Evolutionary conservation across 2,113 vertebrate species (phyloP), one percentile per base, ranked within the genome.

Genomic region (Microtus montanus): DNA sequence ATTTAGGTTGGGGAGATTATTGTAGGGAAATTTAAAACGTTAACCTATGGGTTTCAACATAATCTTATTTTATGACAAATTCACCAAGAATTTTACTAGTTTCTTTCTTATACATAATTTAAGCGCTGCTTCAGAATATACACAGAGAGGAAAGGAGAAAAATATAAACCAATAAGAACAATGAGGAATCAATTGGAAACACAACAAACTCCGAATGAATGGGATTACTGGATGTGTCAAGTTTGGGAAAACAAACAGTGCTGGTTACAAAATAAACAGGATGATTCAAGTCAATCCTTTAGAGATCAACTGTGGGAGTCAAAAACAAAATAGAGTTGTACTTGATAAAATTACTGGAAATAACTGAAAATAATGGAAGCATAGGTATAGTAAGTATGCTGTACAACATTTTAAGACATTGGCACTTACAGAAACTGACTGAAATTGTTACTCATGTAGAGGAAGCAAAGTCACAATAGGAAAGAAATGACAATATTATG

Each of bases 91-190:
- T 0, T 52, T 79, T 90, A 73, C 61, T 15, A 20, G 30, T 89
- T 92, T 4, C 35, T 78, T 93, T 90, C 86, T 88, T 91, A 91
- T 83, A 70, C 71, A 73, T 79, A 93, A 75, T 82, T 96, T 94
- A 89, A 85, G 49, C 17, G 52, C 35, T 71, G 19, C 64, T 79
- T 96, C 3, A 74, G 9, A 71, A 86, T 64, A 88, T 68, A 93
- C 28, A 54, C 26, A 8, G 2, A 88, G 28, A 6, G 10, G 7
- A 52, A 33, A 91, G 83, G 33, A 91, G 14, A 84, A 78, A 89
- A 96, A 52, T 38, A 49, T 38, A 93, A 80, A 86, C 7, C 14
- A 95, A 74, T 58, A 84, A 33, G 49, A 92, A 73, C 33, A 92
- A 91, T 87, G 38, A 90, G 49, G 88, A 86, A 90, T 4, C 35